These are phyloP conservation scores for Adineta ricciae DNA, from an alignment of 2,888 invertebrate genomes.

Conservation along the genomic window DNA sequence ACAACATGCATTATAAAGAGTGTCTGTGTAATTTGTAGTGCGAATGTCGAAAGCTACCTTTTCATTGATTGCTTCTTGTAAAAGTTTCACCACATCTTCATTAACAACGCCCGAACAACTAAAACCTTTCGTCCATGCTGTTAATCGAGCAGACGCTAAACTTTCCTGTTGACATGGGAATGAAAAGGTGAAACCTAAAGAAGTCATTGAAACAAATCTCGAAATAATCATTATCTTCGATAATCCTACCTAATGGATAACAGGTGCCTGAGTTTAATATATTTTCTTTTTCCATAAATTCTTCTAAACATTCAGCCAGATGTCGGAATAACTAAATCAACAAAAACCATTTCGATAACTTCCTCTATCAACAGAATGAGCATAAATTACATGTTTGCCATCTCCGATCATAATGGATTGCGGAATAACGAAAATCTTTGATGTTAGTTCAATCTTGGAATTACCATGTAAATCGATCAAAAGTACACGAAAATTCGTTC, in stretches of 20 bases:
- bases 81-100: constrained; percentile 75
- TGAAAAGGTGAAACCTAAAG: constrained; percentile 88
- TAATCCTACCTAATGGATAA: not conserved
- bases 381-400: constrained; percentile 44
- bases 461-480: constrained; percentile 33
- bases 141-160: constrained; percentile 71
- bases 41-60: not conserved
- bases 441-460: constrained; percentile 27
- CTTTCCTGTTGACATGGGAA: constrained; percentile 79
- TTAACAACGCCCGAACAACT: constrained; percentile 79
- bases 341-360: not conserved
- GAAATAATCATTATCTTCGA: too few species aligned
- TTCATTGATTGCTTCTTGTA: constrained; percentile 70
- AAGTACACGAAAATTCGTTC: constrained; percentile 37
- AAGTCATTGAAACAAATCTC: not conserved
- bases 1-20: not conserved
- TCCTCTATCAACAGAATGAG: too few species aligned
- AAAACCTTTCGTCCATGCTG: constrained; percentile 92
- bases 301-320: not conserved
- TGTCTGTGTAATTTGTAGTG: not conserved
- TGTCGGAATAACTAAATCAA: not conserved
- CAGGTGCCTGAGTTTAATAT: not conserved
- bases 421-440: constrained; percentile 33
- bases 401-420: constrained; percentile 33
- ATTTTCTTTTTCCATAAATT: constrained; percentile 1